These are phyloP conservation scores for Drepana arcuata DNA, from an alignment of 1,140 invertebrate species.

Conservation along the genomic window DNA sequence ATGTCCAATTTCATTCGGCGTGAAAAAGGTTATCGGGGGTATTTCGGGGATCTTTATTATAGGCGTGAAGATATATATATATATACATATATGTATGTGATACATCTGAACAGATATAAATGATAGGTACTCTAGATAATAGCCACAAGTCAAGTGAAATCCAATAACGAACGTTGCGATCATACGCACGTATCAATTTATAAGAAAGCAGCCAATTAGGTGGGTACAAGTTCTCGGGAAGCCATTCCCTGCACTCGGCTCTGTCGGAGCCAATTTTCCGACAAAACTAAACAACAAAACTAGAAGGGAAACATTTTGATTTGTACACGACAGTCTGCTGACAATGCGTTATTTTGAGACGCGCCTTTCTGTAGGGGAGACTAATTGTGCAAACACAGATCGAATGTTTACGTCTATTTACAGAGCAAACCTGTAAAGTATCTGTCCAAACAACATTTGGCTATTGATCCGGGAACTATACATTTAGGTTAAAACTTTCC, in stretches of 20 bases:
- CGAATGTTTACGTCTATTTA: neutral
- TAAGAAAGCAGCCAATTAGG: neutral
- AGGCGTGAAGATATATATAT: too few relatives aligned
- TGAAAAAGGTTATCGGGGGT: too few relatives aligned
- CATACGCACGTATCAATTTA: too few relatives aligned
- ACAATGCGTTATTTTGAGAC: conserved; percentile 5
- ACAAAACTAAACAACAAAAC: conserved; percentile 1
- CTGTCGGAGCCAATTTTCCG: neutral
- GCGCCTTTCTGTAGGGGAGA: neutral
- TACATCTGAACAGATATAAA: too few relatives aligned
- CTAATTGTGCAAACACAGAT: conserved; percentile 6
- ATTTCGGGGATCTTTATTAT: too few relatives aligned
- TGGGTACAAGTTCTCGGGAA: neutral
- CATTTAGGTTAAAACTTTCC: neutral
- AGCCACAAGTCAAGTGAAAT: too few relatives aligned
- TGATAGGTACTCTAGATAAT: too few relatives aligned
- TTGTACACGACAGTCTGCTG: conserved; percentile 5
- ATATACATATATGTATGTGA: too few relatives aligned
- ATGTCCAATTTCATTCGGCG: too few relatives aligned
- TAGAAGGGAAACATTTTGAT: conserved; percentile 1
- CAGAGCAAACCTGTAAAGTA: neutral
- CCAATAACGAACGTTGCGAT: too few relatives aligned
- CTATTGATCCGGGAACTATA: too few relatives aligned
- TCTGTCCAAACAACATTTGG: too few relatives aligned
- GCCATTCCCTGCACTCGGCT: neutral